A percentile compares a stretch with the other conserved stretches of the same genome.
These are phyloP conservation scores for Silurus aristotelis DNA, from an alignment of 2,797 vertebrate genomes.

Conservation along the genomic window DNA sequence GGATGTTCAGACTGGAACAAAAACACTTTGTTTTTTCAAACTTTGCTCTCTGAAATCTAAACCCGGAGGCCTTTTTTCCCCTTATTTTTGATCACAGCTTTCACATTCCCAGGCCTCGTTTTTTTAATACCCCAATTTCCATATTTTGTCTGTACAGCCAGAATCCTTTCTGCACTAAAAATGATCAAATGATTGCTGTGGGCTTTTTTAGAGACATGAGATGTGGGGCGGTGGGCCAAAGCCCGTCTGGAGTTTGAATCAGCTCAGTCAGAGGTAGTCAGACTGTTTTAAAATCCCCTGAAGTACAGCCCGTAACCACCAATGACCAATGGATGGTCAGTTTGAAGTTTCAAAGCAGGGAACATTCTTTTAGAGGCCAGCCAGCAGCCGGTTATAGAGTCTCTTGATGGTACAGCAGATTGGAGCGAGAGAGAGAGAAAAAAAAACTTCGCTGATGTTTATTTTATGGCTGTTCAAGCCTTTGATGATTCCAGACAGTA, in stretches of 20 bases:
- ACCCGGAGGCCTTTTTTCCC: neutral
- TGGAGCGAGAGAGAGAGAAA: constrained; percentile 53
- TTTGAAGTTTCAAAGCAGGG: constrained; percentile 74
- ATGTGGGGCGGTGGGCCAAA: constrained; percentile 47
- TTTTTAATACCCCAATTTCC: constrained; percentile 52
- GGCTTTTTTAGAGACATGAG: constrained; percentile 54
- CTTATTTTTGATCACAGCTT: constrained; percentile 37
- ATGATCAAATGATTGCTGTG: constrained; percentile 56
- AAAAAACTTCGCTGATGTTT: constrained; percentile 59
- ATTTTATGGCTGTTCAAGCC: constrained; percentile 50
- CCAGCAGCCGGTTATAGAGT: constrained; percentile 76
- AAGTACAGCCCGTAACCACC: constrained; percentile 62
- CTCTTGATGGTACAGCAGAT: constrained; percentile 65
- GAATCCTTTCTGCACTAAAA: constrained; percentile 46
- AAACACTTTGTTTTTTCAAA: constrained; percentile 3
- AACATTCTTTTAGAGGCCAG: constrained; percentile 76
- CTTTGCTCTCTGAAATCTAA: neutral
- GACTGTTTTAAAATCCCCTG: constrained; percentile 72
- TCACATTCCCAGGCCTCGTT: constrained; percentile 33
- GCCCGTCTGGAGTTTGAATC: constrained; percentile 63
- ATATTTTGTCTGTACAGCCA: constrained; percentile 49
- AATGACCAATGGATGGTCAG: constrained; percentile 71
- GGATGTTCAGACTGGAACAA: constrained; percentile 12
- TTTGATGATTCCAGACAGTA: constrained; percentile 43
- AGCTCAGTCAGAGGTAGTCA: constrained; percentile 58